Base-by-base conservation (phyloP, 92 coral and sea anemone genomes). In the Micromussa lordhowensis region DNA sequence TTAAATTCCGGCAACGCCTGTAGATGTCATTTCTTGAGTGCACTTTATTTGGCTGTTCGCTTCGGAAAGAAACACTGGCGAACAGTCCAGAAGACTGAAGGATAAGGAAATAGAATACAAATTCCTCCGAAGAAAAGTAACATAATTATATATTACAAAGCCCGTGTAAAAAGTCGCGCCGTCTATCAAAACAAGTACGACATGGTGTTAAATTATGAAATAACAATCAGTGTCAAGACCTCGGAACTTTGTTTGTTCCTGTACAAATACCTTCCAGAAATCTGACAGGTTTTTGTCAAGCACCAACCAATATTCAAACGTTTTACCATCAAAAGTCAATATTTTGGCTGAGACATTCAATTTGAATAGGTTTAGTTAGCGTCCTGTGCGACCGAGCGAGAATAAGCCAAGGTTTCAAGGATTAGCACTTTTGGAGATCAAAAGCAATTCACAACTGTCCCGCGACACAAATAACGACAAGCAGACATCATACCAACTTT, bases 151-250 rank as follows among this genome's bases (percentile, higher is more conserved):
- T 3, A 34, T 19, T 2, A 4, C 21, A 71, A 12, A 71, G 36
- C 36, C n/a, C n/a, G 51, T 36, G 38, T 30, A 55, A 40, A 31
- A 21, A 28, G 22, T 5, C 38, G 55, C 59, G 75, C 77, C 76
- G 61, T 64, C 85, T 40, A 28, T 82, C 85, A 68, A 68, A 82
- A 29, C 31, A 79, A 31, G 53, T 34, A 10, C 22, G 53, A 36
- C 75, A n/a, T 9, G 74, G 75, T 19, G 44, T 63, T 64, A 0
- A 81, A 81, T 81, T 63, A 66, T 81, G 75, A 81, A 81, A 81
- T 64, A 82, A 64, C 85, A 82, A 82, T 68, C 59, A 66, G 28
- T 66, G 75, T 82, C 76, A 82, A 82, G 85, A 82, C 85, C 85
- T 82, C 85, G 58, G 85, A 26, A 76, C 51, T 48, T 82, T 82